These are phyloP conservation scores for Drosophila tripunctata DNA, from an alignment of 2,888 invertebrate genomes.

Conservation along the genomic window DNA sequence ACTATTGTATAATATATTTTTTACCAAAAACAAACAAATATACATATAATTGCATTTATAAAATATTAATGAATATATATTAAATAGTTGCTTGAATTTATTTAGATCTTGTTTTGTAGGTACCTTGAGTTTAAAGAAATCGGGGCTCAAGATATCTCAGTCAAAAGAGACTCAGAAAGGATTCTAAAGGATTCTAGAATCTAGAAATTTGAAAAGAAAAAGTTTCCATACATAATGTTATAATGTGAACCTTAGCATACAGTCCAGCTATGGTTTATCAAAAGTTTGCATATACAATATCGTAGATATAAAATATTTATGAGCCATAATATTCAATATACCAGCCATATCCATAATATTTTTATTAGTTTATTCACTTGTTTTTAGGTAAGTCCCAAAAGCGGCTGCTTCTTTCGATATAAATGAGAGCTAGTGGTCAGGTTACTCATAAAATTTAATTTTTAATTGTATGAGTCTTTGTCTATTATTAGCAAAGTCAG, in stretches of 20 bases:
- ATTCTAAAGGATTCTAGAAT: too few relatives aligned
- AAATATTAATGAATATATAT: too few relatives aligned
- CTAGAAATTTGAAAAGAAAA: too few relatives aligned
- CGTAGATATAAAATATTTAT: constrained; percentile 44
- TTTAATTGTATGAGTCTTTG: constrained; percentile 6
- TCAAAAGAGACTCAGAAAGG: too few relatives aligned
- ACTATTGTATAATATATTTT: not conserved
- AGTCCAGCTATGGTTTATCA: constrained; percentile 31
- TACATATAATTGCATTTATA: too few relatives aligned
- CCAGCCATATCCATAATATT: constrained; percentile 9
- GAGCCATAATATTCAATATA: constrained; percentile 17
- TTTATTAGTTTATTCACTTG: constrained; percentile 37
- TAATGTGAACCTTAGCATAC: not conserved
- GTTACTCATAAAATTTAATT: constrained; percentile 24
- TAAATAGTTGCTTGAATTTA: too few relatives aligned
- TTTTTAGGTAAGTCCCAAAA: not conserved
- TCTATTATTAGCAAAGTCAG: constrained; percentile 24
- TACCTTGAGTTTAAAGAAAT: too few relatives aligned
- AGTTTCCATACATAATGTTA: too few relatives aligned
- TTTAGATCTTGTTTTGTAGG: too few relatives aligned
- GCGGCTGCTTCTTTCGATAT: not conserved
- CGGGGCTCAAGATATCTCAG: too few relatives aligned
- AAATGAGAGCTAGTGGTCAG: not conserved
- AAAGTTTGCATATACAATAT: constrained; percentile 42
- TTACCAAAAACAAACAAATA: not conserved